Evolutionary conservation across 2,113 vertebrate genomes (phyloP).

Genomic region (Ammospiza nelsoni): DNA sequence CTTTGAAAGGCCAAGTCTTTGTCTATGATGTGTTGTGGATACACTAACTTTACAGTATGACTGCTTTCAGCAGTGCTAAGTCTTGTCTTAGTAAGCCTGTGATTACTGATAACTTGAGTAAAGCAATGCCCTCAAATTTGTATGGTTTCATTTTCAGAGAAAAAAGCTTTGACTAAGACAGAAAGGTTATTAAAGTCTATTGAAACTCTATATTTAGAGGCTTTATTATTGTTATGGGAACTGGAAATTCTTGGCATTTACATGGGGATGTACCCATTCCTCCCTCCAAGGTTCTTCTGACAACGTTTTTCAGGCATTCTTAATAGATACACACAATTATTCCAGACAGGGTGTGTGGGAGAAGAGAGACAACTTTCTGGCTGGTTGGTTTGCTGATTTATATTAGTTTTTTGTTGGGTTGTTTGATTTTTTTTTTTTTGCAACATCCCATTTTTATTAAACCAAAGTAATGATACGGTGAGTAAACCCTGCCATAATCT

Average conservation of each 20-base stretch:
- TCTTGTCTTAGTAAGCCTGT: not conserved
- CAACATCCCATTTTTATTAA: not conserved
- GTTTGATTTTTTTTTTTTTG: not conserved
- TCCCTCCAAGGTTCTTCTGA: not conserved
- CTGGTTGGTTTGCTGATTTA: not conserved
- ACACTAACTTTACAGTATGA: not conserved
- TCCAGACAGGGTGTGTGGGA: rapidly evolving
- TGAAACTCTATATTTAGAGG: not conserved
- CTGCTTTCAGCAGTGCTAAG: not conserved
- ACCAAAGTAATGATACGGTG: not conserved
- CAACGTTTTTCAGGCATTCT: not conserved
- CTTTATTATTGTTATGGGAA: not conserved
- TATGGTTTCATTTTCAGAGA: not conserved
- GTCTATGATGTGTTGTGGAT: not conserved
- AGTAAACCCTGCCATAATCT: not conserved
- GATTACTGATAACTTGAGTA: not conserved
- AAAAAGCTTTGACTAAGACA: not conserved
- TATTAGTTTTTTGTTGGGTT: not conserved
- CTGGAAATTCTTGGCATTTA: not conserved
- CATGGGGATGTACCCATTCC: not conserved
- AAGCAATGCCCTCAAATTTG: not conserved
- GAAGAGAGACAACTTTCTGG: not conserved
- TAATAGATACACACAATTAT: not conserved
- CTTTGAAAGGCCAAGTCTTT: not conserved
- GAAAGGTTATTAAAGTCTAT: not conserved